Evolutionary conservation across 2,113 vertebrate genomes (phyloP), one percentile per base, ranked within the genome.

Genomic region (Chlorodrepanis virens): DNA sequence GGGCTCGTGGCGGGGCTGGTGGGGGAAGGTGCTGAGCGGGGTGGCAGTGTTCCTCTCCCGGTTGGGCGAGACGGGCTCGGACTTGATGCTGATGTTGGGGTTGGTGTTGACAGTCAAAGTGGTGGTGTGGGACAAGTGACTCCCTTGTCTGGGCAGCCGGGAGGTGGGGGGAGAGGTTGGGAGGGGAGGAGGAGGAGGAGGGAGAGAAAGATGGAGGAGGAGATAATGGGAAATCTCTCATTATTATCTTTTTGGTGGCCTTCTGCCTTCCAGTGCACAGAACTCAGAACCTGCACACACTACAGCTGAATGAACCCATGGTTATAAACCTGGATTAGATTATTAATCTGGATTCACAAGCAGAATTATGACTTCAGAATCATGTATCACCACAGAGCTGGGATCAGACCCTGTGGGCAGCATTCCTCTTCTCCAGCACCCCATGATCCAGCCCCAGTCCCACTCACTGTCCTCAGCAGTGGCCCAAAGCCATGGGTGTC

Each of bases 101-200:
- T 98, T 99, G 93, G 99, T 99, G 98, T 99, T 99, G 96, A 99
- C 98, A 1, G 99, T 99, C 97, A 99, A 98, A 89, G 99, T 98
- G 93, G 99, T 98, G 95, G 99, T 98, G 44, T 99, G 99, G 95
- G 99, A 98, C 87, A 99, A 97, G 85, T 99, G 98, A 52, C 98
- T 98, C 90, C 99, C 98, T 31, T 99, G 99, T 98, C 99, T 99
- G 98, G n/a, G 40, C 40, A 42, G 40, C 14, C 40, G 40, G 40
- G 40, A 40, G 40, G 40, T 14, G 79, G 72, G 65, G 59, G 44
- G 69, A 19, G 33, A 54, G 67, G 40, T 16, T 68, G 89, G 24
- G 61, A 74, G n/a, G 89, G 52, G 60, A 45, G 23, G 23, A 37
- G n/a, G n/a, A 59, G 10, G 57, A 60, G 37, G 15, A n/a, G 17